Evolutionary conservation across 1,140 invertebrate genomes (phyloP), one percentile per base, ranked within the genome.

Genomic region (Anastrepha obliqua): DNA sequence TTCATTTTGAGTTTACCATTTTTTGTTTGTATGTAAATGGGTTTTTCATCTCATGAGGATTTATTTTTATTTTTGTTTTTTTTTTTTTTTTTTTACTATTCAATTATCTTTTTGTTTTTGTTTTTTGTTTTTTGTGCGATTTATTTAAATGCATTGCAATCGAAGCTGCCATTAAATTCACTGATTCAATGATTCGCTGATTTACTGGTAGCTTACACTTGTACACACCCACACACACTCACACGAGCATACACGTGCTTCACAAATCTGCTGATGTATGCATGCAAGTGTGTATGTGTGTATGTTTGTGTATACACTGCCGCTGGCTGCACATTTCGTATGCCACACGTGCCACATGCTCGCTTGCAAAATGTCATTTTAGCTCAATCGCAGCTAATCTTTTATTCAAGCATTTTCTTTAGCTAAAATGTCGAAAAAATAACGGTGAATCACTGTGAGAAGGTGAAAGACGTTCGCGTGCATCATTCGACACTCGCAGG

Each of bases 71-170:
- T 67, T 67, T 67, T 29, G 64, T 39, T 29, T 39, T 20, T 7
- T 29, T 42, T 20, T 29, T 39, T 7, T 39, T 13, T 29, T 67
- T 6, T 20, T 29, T 67, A 2, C 29, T 29, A 17, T 64, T 64
- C 17, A 64, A 13, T 17, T 13, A 17, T 64, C 17, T 64, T 13
- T n/a, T 62, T 62, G 13, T 62, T 1, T 62, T 1, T 81, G 17
- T 81, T 81, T 8, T 51, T 15, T 55, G 44, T 81, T 81, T 62
- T 81, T 81, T 55, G 44, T 20, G 44, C 74, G 55, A 81, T 81
- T 81, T 81, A 81, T 81, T 81, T 81, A 81, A 81, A 81, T 81
- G 74, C 74, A n/a, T 55, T 81, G 74, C 74, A 81, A 81, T 81
- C 51, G 74, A 81, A 81, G 8, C 74, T 81, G 74, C 47, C 74